Conservation (phyloP, 2,888 invertebrate genomes). For the Mechanitis messenoides region DNA sequence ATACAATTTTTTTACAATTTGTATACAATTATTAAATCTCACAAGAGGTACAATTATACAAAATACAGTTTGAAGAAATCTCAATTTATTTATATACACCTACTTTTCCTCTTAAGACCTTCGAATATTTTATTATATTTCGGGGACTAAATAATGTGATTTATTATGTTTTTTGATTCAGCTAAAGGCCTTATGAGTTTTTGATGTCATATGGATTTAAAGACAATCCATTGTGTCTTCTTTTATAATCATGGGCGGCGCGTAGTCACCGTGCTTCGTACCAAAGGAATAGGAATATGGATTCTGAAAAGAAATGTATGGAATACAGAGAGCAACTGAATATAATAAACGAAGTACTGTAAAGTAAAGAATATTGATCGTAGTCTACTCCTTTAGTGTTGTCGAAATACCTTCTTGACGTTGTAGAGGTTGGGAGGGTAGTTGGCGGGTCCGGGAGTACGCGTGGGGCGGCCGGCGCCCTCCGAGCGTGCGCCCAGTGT, state of each 20-base stretch:
- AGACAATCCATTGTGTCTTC: constrained; percentile 77
- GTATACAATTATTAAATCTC: constrained; percentile 1
- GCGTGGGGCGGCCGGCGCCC: constrained; percentile 48
- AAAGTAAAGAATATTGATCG: not conserved
- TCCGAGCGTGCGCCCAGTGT: constrained; percentile 55
- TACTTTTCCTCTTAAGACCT: not conserved
- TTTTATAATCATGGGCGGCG: constrained; percentile 75
- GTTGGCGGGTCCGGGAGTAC: constrained; percentile 59
- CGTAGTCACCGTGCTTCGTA: constrained; percentile 70
- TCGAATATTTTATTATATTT: too few species aligned
- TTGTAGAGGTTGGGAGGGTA: constrained; percentile 72
- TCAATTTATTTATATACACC: not conserved
- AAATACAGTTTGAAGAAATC: not conserved
- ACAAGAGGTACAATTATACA: constrained; percentile 2
- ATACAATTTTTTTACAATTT: constrained; percentile 2
- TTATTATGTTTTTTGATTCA: too few species aligned
- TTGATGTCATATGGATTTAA: constrained; percentile 27
- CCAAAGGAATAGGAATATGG: constrained; percentile 78
- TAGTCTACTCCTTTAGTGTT: not conserved
- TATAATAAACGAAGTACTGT: too few species aligned
- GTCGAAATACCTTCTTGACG: constrained; percentile 43
- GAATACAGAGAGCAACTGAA: too few species aligned
- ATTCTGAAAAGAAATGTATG: constrained; percentile 42
- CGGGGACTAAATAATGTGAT: too few species aligned
- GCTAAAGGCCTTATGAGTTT: not conserved